Evolutionary conservation across 2,113 vertebrate species (phyloP).

Genomic region (Indri indri): DNA sequence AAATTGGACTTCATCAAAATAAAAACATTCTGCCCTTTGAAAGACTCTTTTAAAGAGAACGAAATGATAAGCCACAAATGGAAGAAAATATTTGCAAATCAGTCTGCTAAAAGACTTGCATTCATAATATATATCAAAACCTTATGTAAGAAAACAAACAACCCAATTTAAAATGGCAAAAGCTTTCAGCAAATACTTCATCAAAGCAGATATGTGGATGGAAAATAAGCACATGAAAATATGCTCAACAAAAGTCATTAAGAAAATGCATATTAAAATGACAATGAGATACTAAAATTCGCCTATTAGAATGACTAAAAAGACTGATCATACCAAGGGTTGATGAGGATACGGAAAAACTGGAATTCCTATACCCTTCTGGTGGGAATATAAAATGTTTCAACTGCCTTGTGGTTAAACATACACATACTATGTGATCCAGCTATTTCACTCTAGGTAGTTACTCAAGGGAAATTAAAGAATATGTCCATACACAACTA

Average conservation of each 20-base stretch:
- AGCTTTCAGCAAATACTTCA: background rate
- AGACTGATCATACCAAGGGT: background rate
- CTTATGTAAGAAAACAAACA: background rate
- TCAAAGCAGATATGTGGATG: background rate
- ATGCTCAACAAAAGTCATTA: background rate
- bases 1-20: conserved; percentile 26
- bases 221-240: background rate
- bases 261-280: background rate
- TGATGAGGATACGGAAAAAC: background rate
- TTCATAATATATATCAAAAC: background rate
- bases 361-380: background rate
- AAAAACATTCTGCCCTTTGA: conserved; percentile 1
- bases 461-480: background rate
- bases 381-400: background rate
- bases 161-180: background rate
- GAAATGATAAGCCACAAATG: background rate
- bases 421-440: background rate
- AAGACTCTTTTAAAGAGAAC: conserved; percentile 7
- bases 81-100: background rate
- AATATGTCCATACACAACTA: background rate
- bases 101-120: background rate
- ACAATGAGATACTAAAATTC: background rate
- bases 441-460: background rate
- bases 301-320: background rate
- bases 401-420: background rate